Percentiles rank a stretch among this genome's conserved stretches.
Evolutionary conservation across 2,888 invertebrate genomes (phyloP).

Genomic region (Erebia aethiops): DNA sequence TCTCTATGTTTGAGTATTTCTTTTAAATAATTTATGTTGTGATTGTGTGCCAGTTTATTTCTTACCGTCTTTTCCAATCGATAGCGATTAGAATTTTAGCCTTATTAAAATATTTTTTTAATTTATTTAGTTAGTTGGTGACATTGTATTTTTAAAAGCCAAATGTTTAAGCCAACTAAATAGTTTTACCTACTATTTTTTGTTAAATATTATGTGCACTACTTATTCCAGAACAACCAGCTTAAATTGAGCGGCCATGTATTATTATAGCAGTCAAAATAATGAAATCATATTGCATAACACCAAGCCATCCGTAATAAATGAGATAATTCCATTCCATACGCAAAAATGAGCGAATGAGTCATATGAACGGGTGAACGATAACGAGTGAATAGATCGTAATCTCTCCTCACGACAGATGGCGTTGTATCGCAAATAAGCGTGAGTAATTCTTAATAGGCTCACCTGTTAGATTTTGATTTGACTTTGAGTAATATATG

Average conservation of each 20-base stretch:
- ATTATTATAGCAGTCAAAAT: neutral
- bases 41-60: too few relatives aligned
- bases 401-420: constrained; percentile 67
- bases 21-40: too few relatives aligned
- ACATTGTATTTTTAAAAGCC: too few relatives aligned
- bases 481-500: constrained; percentile 14
- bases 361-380: constrained; percentile 43
- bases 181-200: too few relatives aligned
- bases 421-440: constrained; percentile 66
- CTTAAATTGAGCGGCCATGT: neutral
- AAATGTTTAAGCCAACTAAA: too few relatives aligned
- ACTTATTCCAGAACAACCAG: neutral
- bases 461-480: constrained; percentile 64
- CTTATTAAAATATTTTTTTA: too few relatives aligned
- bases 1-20: too few relatives aligned
- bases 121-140: too few relatives aligned
- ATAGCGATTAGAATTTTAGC: too few relatives aligned
- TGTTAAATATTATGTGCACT: neutral
- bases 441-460: constrained; percentile 75
- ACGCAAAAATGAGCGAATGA: constrained; percentile 45
- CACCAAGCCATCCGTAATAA: constrained; percentile 34
- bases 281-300: constrained; percentile 1
- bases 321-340: constrained; percentile 41
- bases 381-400: constrained; percentile 49
- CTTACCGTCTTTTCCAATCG: too few relatives aligned